Conservation (phyloP, 1,140 invertebrate species). For the Amyelois transitella region DNA sequence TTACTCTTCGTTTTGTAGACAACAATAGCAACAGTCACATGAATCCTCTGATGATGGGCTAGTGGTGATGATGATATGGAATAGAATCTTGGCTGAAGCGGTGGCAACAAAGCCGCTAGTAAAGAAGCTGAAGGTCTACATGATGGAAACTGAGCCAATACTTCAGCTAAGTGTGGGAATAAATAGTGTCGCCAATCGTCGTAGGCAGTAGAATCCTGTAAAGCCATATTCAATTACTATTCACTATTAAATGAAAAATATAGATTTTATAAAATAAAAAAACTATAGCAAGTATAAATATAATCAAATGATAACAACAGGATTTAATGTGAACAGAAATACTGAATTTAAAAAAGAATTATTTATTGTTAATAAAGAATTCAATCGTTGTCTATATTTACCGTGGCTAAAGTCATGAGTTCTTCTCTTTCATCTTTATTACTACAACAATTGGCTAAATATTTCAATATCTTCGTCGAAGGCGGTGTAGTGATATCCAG, state of each 20-base stretch:
- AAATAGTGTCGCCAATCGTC: slow-evolving; percentile 94
- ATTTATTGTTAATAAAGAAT: too few species aligned
- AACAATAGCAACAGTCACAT: slow-evolving; percentile 94
- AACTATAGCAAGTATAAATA: too few species aligned
- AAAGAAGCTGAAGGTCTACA: slow-evolving; percentile 87
- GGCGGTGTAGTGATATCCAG: slow-evolving; percentile 96
- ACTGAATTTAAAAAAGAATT: too few species aligned
- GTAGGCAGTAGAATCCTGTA: slow-evolving; percentile 89
- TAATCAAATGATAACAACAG: too few species aligned
- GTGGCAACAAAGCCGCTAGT: slow-evolving; percentile 87
- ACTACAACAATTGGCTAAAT: slow-evolving; percentile 85
- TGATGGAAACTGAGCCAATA: slow-evolving; percentile 90
- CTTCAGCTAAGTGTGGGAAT: slow-evolving; percentile 90
- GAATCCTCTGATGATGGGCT: slow-evolving; percentile 84
- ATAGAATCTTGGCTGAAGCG: slow-evolving; percentile 94
- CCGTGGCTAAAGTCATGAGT: slow-evolving; percentile 83
- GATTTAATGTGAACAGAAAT: too few species aligned
- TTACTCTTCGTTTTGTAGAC: slow-evolving; percentile 88
- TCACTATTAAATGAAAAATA: too few species aligned
- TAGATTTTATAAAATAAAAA: too few species aligned
- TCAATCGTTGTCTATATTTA: too few species aligned
- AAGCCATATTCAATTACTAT: too few species aligned
- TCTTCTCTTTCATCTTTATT: slow-evolving; percentile 82
- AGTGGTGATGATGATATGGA: slow-evolving; percentile 93
- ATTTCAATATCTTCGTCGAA: slow-evolving; percentile 87